phyloP scores from a whole-genome alignment of 2,888 invertebrate genomes.

The Lycaena phlaeas region DNA sequence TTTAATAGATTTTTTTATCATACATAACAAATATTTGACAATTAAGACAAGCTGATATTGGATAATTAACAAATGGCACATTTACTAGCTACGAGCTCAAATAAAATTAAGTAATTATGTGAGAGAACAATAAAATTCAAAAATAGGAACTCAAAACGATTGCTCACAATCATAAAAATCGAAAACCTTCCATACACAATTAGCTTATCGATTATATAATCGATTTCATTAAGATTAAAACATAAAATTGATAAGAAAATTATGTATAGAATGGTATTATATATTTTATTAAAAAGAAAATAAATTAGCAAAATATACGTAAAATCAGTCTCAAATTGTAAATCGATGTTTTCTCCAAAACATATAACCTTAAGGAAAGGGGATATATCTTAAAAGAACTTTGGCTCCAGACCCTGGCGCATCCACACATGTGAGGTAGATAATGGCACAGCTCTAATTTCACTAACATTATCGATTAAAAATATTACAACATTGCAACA shows the following conservation, averaged over 20 bases:
- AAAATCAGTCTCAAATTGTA: conserved; percentile 54
- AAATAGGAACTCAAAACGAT: conserved; percentile 68
- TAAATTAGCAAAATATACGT: conserved; percentile 22
- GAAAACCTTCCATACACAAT: background rate
- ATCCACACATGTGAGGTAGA: conserved; percentile 59
- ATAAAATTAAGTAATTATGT: conserved; percentile 35
- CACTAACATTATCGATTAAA: conserved; percentile 50
- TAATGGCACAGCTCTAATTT: conserved; percentile 53
- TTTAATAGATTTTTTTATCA: conserved; percentile 13
- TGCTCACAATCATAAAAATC: conserved; percentile 33
- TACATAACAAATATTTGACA: conserved; percentile 12
- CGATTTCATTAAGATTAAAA: too few relatives aligned
- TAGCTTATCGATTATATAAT: background rate
- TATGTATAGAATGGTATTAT: background rate
- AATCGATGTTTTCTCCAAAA: conserved; percentile 23
- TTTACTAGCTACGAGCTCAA: conserved; percentile 34
- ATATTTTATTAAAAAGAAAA: conserved; percentile 10
- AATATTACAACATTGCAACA: conserved; percentile 62
- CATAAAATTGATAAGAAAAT: background rate
- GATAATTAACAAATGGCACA: conserved; percentile 30
- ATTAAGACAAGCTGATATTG: background rate
- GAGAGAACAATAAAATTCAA: conserved; percentile 38
- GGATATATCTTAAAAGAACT: conserved; percentile 28
- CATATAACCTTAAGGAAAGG: background rate
- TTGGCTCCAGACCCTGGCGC: conserved; percentile 63